These are phyloP conservation scores for Gerris lacustris DNA, from an alignment of 2,888 invertebrate species.

Conservation along the genomic window DNA sequence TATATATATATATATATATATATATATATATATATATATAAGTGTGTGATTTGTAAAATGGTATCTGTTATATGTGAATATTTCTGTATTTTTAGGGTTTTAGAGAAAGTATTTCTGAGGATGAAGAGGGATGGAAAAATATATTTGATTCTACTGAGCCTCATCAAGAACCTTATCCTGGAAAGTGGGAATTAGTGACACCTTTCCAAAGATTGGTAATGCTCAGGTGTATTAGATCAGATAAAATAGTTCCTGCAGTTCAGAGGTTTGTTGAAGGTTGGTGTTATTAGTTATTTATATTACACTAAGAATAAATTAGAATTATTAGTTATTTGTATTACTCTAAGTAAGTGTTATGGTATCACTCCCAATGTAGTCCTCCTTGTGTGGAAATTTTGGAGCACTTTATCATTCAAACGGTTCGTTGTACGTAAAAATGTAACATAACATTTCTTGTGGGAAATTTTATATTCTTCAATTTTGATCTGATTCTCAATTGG, in stretches of 20 bases:
- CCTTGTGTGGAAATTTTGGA: too few relatives aligned
- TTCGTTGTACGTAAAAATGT: too few relatives aligned
- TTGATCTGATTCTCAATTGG: too few relatives aligned
- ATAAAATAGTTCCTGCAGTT: slow-evolving; percentile 72
- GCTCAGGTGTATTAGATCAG: slow-evolving; percentile 68
- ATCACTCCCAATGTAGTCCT: background rate
- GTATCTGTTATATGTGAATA: too few relatives aligned
- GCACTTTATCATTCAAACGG: too few relatives aligned
- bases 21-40: too few relatives aligned
- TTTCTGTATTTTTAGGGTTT: slow-evolving; percentile 42
- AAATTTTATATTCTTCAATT: too few relatives aligned
- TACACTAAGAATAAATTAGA: background rate
- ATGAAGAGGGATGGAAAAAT: slow-evolving; percentile 53
- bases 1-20: too few relatives aligned
- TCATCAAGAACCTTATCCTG: slow-evolving; percentile 54
- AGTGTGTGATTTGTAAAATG: too few relatives aligned
- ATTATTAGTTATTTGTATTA: slow-evolving; percentile 4
- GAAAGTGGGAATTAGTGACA: slow-evolving; percentile 52
- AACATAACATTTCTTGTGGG: too few relatives aligned
- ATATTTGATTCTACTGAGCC: slow-evolving; percentile 65
- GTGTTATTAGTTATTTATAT: slow-evolving; percentile 10
- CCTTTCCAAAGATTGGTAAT: slow-evolving; percentile 64
- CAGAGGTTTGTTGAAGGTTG: slow-evolving; percentile 55
- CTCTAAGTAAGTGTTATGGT: background rate
- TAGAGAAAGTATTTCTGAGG: slow-evolving; percentile 47